Percentiles rank a stretch among this genome's conserved stretches.
These are phyloP conservation scores for Eremobia ochroleuca DNA, from an alignment of 2,888 invertebrate genomes.

Conservation along the genomic window DNA sequence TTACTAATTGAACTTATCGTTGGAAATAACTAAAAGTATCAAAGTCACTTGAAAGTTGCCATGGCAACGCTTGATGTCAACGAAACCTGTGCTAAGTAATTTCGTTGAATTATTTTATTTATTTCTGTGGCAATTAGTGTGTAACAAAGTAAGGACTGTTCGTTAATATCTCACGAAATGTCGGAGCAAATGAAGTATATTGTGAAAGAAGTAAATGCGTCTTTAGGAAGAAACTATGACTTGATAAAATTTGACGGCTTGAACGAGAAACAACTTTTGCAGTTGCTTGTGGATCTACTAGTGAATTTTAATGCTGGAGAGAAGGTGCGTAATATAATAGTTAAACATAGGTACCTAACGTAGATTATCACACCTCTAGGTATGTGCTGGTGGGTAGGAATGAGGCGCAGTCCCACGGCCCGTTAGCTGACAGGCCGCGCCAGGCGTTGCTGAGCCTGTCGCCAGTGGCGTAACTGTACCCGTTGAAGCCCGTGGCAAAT, in stretches of 20 bases:
- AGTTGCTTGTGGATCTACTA: constrained; percentile 95
- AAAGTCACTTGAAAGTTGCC: constrained; percentile 57
- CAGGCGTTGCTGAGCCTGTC: background rate
- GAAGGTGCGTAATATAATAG: constrained; percentile 79
- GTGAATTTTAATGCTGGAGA: constrained; percentile 93
- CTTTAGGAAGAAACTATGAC: constrained; percentile 94
- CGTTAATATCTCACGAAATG: constrained; percentile 81
- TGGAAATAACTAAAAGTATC: constrained; percentile 13
- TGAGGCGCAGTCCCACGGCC: background rate
- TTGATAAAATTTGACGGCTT: constrained; percentile 96
- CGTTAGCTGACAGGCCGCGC: background rate
- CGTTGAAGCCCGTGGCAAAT: no score
- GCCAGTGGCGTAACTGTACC: no score
- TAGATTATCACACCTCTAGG: background rate
- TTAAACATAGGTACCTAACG: background rate
- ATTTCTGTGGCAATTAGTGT: constrained; percentile 17
- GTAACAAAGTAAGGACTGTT: constrained; percentile 26
- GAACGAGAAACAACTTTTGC: constrained; percentile 94
- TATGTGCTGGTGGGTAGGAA: background rate
- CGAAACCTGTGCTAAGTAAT: constrained; percentile 37
- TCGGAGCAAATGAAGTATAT: constrained; percentile 93
- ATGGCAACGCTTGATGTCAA: constrained; percentile 70
- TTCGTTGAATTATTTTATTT: constrained; percentile 8
- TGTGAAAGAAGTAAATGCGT: constrained; percentile 94
- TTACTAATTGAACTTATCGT: background rate